phyloP scores from a whole-genome alignment of 2,888 invertebrate species.

The Homarus gammarus region DNA sequence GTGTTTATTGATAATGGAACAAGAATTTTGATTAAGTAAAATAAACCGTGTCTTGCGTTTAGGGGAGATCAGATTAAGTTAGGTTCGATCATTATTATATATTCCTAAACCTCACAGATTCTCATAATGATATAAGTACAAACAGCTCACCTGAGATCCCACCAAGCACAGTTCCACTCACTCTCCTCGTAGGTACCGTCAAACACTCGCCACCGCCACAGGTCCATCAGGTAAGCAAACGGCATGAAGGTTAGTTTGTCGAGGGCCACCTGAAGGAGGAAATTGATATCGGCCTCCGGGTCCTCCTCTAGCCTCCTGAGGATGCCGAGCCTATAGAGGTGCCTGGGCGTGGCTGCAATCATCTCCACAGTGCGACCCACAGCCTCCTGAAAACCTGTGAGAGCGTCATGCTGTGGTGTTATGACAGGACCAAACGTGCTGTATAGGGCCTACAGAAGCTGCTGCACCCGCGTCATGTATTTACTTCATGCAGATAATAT shows the following conservation, averaged over 20 bases:
- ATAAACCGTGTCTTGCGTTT: background rate
- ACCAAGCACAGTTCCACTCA: constrained; percentile 93
- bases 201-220: constrained; percentile 90
- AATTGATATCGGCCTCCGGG: constrained; percentile 86
- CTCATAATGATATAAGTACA: too few relatives aligned
- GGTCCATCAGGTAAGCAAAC: constrained; percentile 82
- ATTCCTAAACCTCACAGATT: too few relatives aligned
- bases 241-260: constrained; percentile 83
- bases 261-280: constrained; percentile 87
- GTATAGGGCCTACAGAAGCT: too few relatives aligned
- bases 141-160: constrained; percentile 83
- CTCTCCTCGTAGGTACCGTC: constrained; percentile 86
- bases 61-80: background rate
- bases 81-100: too few relatives aligned
- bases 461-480: too few relatives aligned
- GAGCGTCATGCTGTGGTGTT: too few relatives aligned
- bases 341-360: constrained; percentile 87
- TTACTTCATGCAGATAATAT: too few relatives aligned
- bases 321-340: constrained; percentile 86
- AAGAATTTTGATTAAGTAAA: background rate
- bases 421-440: too few relatives aligned
- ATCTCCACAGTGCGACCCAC: constrained; percentile 89
- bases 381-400: constrained; percentile 91
- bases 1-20: too few relatives aligned
- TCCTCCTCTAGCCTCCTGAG: constrained; percentile 82